phyloP scores from a whole-genome alignment of 2,888 invertebrate species.

The Andrena bucephala region DNA sequence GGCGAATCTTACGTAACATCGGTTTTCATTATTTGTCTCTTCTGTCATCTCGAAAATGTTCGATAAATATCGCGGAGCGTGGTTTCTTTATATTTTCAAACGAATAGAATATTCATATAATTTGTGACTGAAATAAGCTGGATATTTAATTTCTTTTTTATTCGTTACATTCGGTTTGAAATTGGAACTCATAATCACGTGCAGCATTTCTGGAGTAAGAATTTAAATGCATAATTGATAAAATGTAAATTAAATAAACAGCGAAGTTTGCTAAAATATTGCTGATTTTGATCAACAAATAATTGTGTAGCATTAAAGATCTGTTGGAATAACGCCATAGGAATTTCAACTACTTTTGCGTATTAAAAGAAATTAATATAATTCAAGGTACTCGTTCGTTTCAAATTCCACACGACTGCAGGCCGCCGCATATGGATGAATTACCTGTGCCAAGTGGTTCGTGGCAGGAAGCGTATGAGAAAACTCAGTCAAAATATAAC shows the following conservation, averaged over 20 bases:
- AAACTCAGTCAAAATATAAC: slow-evolving; percentile 90
- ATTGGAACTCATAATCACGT: neutral
- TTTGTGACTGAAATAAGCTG: neutral
- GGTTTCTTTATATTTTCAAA: neutral
- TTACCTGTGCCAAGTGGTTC: slow-evolving; percentile 91
- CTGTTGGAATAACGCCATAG: neutral
- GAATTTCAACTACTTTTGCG: neutral
- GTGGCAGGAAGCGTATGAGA: slow-evolving; percentile 90
- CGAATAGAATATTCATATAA: neutral
- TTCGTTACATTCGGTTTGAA: neutral
- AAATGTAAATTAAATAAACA: neutral
- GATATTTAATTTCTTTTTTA: neutral
- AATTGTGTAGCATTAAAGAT: neutral
- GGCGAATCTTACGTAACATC: slow-evolving; percentile 58
- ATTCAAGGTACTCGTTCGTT: slow-evolving; percentile 69
- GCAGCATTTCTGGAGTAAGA: neutral
- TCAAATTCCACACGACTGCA: slow-evolving; percentile 48
- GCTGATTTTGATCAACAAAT: neutral
- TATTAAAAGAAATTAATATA: slow-evolving; percentile 3
- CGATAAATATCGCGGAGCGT: neutral
- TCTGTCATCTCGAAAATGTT: neutral
- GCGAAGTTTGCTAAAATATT: neutral
- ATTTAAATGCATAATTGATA: neutral
- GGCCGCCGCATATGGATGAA: slow-evolving; percentile 89
- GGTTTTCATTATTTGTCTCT: slow-evolving; percentile 1